Evolutionary conservation across 2,113 vertebrate species (phyloP), one percentile per base, ranked within the genome.

Genomic region (Neodontobutis hainanensis): DNA sequence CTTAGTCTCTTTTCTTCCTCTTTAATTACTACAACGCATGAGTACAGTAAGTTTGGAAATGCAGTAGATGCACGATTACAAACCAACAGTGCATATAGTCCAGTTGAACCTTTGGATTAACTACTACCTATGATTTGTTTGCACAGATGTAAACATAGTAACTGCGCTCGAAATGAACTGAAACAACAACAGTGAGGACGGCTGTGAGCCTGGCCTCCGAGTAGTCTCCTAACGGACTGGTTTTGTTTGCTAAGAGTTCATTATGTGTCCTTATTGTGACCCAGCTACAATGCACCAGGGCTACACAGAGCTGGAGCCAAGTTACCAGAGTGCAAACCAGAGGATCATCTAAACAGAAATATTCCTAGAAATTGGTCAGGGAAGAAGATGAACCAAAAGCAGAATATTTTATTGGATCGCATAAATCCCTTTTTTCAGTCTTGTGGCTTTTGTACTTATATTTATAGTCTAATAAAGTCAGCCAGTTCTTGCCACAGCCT

Each of bases 401-500:
- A 11, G 12, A 14, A 4, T 8, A 3, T 8, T 40, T 36, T 36
- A 38, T 36, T 55, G 34, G 52, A 14, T 55, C 14, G 9, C 43
- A 42, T 42, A 43, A 1, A 10, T 16, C 16, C n/a, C 4, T 5
- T 16, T 58, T 58, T 19, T 42, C 55, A 10, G 34, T 62, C 55
- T 60, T 45, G 59, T 19, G 58, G 32, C 56, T 62, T 12, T 35
- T 52, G 65, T 75, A 55, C 32, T 51, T 40, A 14, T 36, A n/a
- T 73, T 79, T 59, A 70, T 32, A 32, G 50, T 36, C 11, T 51
- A 27, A 51, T 57, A 58, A 74, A 75, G 11, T 61, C 35, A 43
- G 3, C 42, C 46, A 15, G 46, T 40, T 8, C 38, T 40, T 40
- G 38, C 38, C 8, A 8, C 38, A 40, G 38, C 45, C 2, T 48